Evolutionary conservation across 2,797 vertebrate species (phyloP).

Genomic region (Trachops cirrhosus): DNA sequence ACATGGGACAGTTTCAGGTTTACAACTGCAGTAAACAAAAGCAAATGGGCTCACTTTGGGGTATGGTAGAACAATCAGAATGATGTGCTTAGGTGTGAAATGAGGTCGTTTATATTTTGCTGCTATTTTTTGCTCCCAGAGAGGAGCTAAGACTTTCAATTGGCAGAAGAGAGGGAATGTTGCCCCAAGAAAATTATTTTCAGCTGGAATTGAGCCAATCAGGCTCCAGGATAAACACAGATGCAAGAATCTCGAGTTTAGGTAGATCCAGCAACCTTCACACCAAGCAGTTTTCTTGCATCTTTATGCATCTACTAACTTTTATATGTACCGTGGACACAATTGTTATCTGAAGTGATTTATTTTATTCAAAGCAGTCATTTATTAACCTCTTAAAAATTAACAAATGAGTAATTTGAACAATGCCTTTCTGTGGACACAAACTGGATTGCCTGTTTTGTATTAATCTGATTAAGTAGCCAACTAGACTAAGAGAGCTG

Average conservation of each 20-base stretch:
- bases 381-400: slow-evolving; percentile 60
- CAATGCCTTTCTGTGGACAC: slow-evolving; percentile 40
- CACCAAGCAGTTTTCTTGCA: not conserved
- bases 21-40: slow-evolving; percentile 70
- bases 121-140: not conserved
- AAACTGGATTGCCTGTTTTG: not conserved
- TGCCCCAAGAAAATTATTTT: slow-evolving; percentile 40
- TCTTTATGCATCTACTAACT: not conserved
- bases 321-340: not conserved
- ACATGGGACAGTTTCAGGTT: slow-evolving; percentile 2
- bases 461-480: slow-evolving; percentile 18
- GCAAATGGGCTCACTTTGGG: slow-evolving; percentile 36
- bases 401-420: slow-evolving; percentile 52
- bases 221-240: not conserved
- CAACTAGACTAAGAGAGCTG: not conserved
- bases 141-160: slow-evolving; percentile 28
- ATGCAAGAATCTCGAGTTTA: not conserved
- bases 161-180: slow-evolving; percentile 25
- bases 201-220: not conserved
- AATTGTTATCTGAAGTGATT: not conserved
- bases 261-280: not conserved
- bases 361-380: slow-evolving; percentile 48
- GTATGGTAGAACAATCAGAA: not conserved
- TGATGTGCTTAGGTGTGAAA: slow-evolving; percentile 48
- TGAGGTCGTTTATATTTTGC: slow-evolving; percentile 29